Percentiles rank a stretch among this genome's conserved stretches.
phyloP scores from a whole-genome alignment of 2,888 invertebrate genomes.

The Heliconius aoede region DNA sequence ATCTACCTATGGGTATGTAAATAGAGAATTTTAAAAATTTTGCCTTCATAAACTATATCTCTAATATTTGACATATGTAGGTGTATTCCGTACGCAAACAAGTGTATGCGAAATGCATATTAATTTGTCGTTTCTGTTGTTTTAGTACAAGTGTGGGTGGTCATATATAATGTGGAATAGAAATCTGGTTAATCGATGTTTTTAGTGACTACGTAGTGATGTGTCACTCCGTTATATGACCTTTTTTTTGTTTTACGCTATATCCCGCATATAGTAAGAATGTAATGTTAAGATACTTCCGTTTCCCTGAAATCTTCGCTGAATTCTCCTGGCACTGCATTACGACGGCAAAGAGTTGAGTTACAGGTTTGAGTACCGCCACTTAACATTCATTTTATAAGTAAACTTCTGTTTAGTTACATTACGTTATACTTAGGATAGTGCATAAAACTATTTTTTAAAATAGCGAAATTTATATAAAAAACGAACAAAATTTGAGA shows the following conservation, averaged over 20 bases:
- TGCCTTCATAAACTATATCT: conserved; percentile 49
- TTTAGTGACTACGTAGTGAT: not conserved
- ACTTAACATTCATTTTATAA: too few relatives aligned
- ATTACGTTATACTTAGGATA: too few relatives aligned
- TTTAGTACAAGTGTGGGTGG: conserved; percentile 19
- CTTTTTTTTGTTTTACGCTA: not conserved
- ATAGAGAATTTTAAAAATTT: conserved; percentile 55
- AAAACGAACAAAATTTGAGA: too few relatives aligned
- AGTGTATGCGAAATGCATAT: conserved; percentile 39
- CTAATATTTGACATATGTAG: conserved; percentile 49
- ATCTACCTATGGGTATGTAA: conserved; percentile 56
- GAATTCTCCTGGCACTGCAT: too few relatives aligned
- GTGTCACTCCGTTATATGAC: not conserved
- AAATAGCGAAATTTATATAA: too few relatives aligned
- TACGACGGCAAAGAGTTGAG: too few relatives aligned
- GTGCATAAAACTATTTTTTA: too few relatives aligned
- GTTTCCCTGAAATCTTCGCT: too few relatives aligned
- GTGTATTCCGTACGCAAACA: conserved; percentile 39
- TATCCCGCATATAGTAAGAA: too few relatives aligned
- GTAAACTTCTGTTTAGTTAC: too few relatives aligned
- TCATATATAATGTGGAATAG: not conserved
- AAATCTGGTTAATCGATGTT: not conserved
- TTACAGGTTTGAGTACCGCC: too few relatives aligned
- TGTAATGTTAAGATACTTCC: too few relatives aligned
- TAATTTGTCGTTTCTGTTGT: conserved; percentile 29